A percentile compares a stretch with the other conserved stretches of the same genome.
phyloP scores from a whole-genome alignment of 2,797 vertebrate genomes.

The Eidolon dupreanum region DNA sequence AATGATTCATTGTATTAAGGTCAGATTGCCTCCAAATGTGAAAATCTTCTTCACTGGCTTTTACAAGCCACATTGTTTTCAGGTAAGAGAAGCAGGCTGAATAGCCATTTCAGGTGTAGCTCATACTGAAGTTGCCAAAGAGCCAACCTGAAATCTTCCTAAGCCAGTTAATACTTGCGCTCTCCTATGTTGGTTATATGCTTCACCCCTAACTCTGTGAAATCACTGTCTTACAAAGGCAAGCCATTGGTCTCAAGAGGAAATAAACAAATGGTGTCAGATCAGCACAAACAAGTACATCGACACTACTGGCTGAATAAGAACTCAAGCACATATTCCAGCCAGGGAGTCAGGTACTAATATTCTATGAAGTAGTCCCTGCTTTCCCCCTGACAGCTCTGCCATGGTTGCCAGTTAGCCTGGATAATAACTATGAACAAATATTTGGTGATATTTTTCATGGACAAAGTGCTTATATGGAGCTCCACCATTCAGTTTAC shows the following conservation, averaged over 20 bases:
- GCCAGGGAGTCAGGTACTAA: background rate
- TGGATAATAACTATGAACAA: background rate
- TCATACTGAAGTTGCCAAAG: background rate
- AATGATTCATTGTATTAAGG: constrained; percentile 25
- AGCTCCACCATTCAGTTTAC: background rate
- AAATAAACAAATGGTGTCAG: background rate
- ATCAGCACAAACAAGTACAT: background rate
- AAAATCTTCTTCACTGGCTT: constrained; percentile 26
- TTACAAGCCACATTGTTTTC: background rate
- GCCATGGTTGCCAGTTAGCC: background rate
- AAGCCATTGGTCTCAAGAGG: background rate
- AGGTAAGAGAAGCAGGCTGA: background rate
- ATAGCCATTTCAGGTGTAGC: background rate
- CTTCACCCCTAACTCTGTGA: background rate
- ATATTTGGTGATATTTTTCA: background rate
- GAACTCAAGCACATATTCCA: background rate
- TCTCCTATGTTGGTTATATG: background rate
- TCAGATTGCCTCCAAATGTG: background rate
- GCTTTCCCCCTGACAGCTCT: background rate
- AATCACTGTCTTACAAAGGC: background rate
- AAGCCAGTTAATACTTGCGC: background rate
- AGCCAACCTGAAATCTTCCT: background rate
- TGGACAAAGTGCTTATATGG: background rate
- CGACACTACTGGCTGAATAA: background rate
- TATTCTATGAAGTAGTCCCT: background rate